Evolutionary conservation across 2,113 vertebrate genomes (phyloP).

Genomic region (Saimiri boliviensis): DNA sequence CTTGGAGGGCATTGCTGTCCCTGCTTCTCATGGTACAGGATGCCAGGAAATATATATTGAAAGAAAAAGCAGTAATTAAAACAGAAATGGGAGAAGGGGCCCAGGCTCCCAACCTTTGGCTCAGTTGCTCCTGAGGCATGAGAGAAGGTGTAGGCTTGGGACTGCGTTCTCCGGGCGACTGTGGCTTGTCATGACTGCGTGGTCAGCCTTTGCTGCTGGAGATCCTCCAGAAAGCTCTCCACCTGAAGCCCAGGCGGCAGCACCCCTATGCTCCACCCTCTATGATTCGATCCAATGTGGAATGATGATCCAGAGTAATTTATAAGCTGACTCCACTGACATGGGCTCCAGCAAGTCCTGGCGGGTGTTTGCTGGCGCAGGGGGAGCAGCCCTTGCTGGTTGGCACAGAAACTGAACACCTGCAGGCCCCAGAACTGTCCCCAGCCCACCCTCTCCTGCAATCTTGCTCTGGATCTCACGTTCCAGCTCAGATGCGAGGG

Average conservation of each 20-base stretch:
- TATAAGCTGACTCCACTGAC: slow-evolving; percentile 23
- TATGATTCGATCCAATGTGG: not conserved
- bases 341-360: slow-evolving; percentile 62
- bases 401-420: slow-evolving; percentile 51
- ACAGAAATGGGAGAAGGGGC: not conserved
- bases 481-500: slow-evolving; percentile 44
- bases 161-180: not conserved
- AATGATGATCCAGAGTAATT: not conserved
- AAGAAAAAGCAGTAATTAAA: not conserved
- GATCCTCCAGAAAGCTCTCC: not conserved
- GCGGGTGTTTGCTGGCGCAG: slow-evolving; percentile 16
- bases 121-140: not conserved
- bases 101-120: too few species aligned
- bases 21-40: not conserved
- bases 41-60: not conserved
- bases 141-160: not conserved
- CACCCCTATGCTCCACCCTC: not conserved
- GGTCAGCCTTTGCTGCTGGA: not conserved
- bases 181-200: not conserved
- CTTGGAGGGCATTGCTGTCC: not conserved
- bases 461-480: not conserved
- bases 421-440: slow-evolving; percentile 48
- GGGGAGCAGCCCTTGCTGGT: not conserved
- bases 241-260: not conserved
- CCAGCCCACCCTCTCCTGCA: slow-evolving; percentile 27